Conservation (phyloP, 2,888 invertebrate genomes). For the Ophioninae sp. region DNA sequence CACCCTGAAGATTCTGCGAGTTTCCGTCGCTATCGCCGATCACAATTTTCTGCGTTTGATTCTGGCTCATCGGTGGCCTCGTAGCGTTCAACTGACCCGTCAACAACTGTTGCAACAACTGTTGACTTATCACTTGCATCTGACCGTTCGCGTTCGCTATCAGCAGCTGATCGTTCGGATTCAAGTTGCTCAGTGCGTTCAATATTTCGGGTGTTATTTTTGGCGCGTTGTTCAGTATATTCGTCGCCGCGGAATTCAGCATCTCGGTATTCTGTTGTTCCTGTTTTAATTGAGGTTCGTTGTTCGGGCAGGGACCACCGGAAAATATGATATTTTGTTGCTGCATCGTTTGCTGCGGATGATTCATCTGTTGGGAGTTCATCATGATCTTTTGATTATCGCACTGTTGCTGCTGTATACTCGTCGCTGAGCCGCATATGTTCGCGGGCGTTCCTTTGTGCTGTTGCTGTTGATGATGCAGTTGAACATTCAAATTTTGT, state of each 20-base stretch:
- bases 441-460: constrained; percentile 64
- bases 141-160: constrained; percentile 80
- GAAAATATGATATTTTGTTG: constrained; percentile 77
- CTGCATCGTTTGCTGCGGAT: constrained; percentile 57
- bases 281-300: constrained; percentile 68
- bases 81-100: constrained; percentile 76
- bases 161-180: constrained; percentile 79
- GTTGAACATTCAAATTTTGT: constrained; percentile 70
- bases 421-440: constrained; percentile 57
- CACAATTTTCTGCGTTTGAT: constrained; percentile 79
- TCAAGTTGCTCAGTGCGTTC: constrained; percentile 78
- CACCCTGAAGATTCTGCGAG: constrained; percentile 77
- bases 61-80: constrained; percentile 71
- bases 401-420: constrained; percentile 61
- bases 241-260: constrained; percentile 76
- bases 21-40: constrained; percentile 78
- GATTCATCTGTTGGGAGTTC: constrained; percentile 50
- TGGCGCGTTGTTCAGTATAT: constrained; percentile 77
- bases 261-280: constrained; percentile 70
- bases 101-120: constrained; percentile 77
- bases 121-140: constrained; percentile 80
- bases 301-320: constrained; percentile 68
- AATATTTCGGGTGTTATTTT: constrained; percentile 79
- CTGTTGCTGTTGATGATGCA: constrained; percentile 70
- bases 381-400: constrained; percentile 67